A percentile compares a stretch with the other conserved stretches of the same genome.
Conservation (phyloP, 2,888 invertebrate genomes). For the Cetonia aurata region DNA sequence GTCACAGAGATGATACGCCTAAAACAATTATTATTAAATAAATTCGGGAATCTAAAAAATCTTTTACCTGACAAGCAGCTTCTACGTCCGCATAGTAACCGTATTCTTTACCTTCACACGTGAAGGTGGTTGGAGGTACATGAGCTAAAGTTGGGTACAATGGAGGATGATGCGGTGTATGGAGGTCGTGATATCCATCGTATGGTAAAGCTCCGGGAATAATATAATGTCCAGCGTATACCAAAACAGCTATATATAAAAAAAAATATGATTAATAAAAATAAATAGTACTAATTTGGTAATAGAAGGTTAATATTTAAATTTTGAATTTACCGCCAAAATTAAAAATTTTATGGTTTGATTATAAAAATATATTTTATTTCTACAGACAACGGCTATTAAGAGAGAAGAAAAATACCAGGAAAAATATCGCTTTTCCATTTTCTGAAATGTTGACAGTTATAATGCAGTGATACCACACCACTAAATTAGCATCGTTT, state of each 20-base stretch:
- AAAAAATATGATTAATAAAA: constrained; percentile 5
- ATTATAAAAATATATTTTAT: no score
- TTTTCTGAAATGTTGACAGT: no score
- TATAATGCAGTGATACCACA: no score
- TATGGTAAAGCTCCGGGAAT: constrained; percentile 64
- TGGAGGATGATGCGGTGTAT: constrained; percentile 71
- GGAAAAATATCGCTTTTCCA: no score
- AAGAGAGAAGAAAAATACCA: no score
- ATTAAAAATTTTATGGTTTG: no score
- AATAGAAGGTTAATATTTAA: no score
- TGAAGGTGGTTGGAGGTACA: constrained; percentile 69
- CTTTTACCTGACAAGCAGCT: constrained; percentile 76
- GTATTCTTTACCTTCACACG: constrained; percentile 72
- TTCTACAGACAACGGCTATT: no score
- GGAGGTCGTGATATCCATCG: constrained; percentile 71
- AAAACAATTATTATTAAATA: constrained; percentile 43
- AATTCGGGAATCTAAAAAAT: no score
- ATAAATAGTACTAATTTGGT: not conserved
- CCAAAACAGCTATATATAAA: constrained; percentile 27
- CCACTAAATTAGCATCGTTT: no score
- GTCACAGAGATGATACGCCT: constrained; percentile 76
- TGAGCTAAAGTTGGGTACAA: constrained; percentile 69
- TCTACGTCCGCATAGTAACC: constrained; percentile 82
- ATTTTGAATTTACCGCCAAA: no score
- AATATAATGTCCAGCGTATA: constrained; percentile 56